Base-by-base conservation (phyloP, 2,797 vertebrate species). In the Halcyon chelicuti region DNA sequence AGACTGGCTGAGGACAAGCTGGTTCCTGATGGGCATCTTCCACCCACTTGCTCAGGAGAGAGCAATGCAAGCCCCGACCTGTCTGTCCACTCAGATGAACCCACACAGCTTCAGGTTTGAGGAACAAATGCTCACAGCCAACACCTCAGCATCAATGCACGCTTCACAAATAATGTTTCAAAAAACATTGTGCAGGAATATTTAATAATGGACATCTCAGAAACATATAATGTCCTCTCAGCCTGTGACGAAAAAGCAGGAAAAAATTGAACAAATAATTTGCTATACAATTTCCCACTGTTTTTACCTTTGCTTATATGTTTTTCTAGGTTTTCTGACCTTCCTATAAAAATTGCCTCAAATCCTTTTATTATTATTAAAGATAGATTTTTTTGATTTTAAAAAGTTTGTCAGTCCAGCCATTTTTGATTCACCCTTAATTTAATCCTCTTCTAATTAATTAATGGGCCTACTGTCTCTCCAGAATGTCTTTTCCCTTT, bases 371-470 rank as follows among this genome's bases (percentile, higher is more conserved):
- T 61, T 87, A 33, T 51, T 68, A n/a, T 40, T 55, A 87, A 60
- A 14, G 29, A 61, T 39, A 54, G 28, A 21, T 75, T 29, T 47
- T 18, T 46, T 67, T 73, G 74, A 10, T 37, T 37, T 37, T 37
- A 37, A 35, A 33, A 93, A 80, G 46, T 89, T 77, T 14, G 37
- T 25, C 49, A 25, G 58, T 81, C 46, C 78, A 89, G 52, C 1
- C 23, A 89, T 93, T 96, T 95, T 92, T 91, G 1, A 83, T 88
- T 94, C 60, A 84, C 37, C 42, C 13, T 73, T 88, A 90, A 94
- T 93, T 94, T 93, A 90, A 90, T 79, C 26, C 67, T 37, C 7
- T 88, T 90, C 76, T 95, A 86, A 94, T 95, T 93, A 93, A 94
- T 94, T 90, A 96, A 95, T 84, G 55, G 84, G 9, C 12, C 79